Conservation (phyloP, 1,140 invertebrate genomes). For the Dysdera silvatica region DNA sequence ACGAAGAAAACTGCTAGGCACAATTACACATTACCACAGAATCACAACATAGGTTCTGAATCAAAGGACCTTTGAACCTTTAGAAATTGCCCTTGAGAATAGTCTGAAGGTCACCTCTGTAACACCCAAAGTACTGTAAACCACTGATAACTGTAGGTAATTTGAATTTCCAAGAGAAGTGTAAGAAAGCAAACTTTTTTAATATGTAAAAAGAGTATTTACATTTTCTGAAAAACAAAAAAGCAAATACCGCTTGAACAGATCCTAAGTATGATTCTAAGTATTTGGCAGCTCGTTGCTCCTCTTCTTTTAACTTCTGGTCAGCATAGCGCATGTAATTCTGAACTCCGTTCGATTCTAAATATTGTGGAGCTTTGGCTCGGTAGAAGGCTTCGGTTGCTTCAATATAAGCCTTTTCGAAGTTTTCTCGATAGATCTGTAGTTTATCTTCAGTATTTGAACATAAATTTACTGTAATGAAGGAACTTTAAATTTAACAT, state of each 20-base stretch:
- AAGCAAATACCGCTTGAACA: conserved; percentile 54
- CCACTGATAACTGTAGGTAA: too few species aligned
- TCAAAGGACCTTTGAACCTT: too few species aligned
- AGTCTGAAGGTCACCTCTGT: too few species aligned
- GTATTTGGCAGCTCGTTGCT: conserved; percentile 83
- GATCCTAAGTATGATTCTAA: conserved; percentile 83
- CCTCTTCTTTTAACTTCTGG: conserved; percentile 88
- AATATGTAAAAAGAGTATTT: too few species aligned
- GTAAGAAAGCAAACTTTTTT: too few species aligned
- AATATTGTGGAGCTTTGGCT: conserved; percentile 80
- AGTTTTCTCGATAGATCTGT: conserved; percentile 92
- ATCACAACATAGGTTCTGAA: too few species aligned
- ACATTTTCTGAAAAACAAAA: too few species aligned
- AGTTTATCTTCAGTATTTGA: conserved; percentile 86
- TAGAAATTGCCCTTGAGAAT: too few species aligned
- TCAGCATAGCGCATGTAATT: conserved; percentile 97
- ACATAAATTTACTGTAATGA: conserved; percentile 79
- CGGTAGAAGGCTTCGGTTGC: conserved; percentile 89
- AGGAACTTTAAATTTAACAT: conserved; percentile 18
- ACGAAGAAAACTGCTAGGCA: too few species aligned
- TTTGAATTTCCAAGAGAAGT: too few species aligned
- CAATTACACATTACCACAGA: too few species aligned
- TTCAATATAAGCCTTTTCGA: conserved; percentile 90
- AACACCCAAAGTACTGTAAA: too few species aligned
- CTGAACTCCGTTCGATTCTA: conserved; percentile 84